Evolutionary conservation across 2,888 invertebrate species (phyloP).

Genomic region (Baronia brevicornis): DNA sequence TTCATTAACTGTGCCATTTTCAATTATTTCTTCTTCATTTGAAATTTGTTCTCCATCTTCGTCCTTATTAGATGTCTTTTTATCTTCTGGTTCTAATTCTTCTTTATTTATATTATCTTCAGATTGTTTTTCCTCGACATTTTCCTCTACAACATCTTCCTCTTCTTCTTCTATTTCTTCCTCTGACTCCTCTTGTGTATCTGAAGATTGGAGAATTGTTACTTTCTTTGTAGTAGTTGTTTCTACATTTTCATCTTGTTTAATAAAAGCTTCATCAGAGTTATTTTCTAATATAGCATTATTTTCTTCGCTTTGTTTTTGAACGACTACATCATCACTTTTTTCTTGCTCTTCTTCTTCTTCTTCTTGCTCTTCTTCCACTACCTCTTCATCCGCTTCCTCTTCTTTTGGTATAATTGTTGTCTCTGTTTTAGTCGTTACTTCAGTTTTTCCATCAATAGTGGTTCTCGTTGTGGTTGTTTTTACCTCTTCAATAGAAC

Average conservation of each 20-base stretch:
- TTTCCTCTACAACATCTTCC: conserved; percentile 25
- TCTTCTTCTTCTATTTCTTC: conserved; percentile 30
- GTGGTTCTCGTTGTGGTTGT: conserved; percentile 64
- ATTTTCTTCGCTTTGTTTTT: conserved; percentile 2
- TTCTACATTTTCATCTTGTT: conserved; percentile 50
- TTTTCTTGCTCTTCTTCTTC: conserved; percentile 39
- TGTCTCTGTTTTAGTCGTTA: conserved; percentile 60
- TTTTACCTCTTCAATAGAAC: conserved; percentile 55
- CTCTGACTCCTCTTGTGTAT: conserved; percentile 22
- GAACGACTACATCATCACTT: conserved; percentile 20
- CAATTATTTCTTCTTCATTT: conserved; percentile 20
- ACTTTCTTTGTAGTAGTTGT: conserved; percentile 51
- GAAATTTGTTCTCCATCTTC: conserved; percentile 16
- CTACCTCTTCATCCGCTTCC: conserved; percentile 30
- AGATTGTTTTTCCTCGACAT: conserved; percentile 16
- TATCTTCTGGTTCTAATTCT: conserved; percentile 15
- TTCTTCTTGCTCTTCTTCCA: conserved; percentile 41
- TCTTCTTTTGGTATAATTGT: conserved; percentile 53
- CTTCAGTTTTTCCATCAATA: conserved; percentile 60
- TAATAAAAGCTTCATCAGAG: conserved; percentile 39
- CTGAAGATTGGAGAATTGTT: conserved; percentile 38
- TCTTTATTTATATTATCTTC: conserved; percentile 14
- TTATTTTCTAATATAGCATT: conserved; percentile 22
- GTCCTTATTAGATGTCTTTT: conserved; percentile 11
- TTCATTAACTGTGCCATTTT: conserved; percentile 16